Evolutionary conservation across 2,888 invertebrate genomes (phyloP).

Genomic region (Cenopis cana): DNA sequence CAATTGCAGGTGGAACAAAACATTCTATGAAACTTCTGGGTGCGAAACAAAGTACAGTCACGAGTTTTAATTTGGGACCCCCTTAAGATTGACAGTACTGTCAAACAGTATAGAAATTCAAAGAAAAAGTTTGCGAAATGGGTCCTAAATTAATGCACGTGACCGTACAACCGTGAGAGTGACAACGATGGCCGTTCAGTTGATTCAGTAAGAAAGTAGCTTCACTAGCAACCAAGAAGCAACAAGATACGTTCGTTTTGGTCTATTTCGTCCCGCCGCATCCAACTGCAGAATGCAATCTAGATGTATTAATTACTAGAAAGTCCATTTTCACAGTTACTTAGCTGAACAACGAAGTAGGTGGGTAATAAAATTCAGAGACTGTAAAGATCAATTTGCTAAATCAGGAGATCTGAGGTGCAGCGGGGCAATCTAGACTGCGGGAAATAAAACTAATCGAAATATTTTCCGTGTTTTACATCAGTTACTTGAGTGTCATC

Average conservation of each 20-base stretch:
- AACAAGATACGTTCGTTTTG: constrained; percentile 35
- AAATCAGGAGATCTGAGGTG: background rate
- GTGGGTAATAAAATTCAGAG: constrained; percentile 1
- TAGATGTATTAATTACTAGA: constrained; percentile 43
- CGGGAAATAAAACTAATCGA: too few species aligned
- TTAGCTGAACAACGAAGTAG: background rate
- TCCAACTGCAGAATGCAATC: constrained; percentile 40
- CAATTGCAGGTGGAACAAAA: too few species aligned
- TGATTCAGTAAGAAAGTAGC: constrained; percentile 3
- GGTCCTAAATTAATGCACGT: too few species aligned
- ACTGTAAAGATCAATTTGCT: constrained; percentile 1
- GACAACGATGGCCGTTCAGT: background rate
- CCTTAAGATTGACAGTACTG: too few species aligned
- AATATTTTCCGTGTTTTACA: too few species aligned
- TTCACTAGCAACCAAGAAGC: constrained; percentile 20
- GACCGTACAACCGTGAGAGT: background rate
- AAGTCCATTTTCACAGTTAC: constrained; percentile 29
- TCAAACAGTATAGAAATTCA: too few species aligned
- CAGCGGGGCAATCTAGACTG: too few species aligned
- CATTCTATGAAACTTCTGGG: too few species aligned
- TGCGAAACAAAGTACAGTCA: too few species aligned
- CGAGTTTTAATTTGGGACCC: too few species aligned
- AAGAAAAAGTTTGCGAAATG: too few species aligned
- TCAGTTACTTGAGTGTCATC: too few species aligned
- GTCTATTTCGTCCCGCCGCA: constrained; percentile 33